These are phyloP conservation scores for Coelopa frigida DNA, from an alignment of 1,140 invertebrate genomes.

Conservation along the genomic window DNA sequence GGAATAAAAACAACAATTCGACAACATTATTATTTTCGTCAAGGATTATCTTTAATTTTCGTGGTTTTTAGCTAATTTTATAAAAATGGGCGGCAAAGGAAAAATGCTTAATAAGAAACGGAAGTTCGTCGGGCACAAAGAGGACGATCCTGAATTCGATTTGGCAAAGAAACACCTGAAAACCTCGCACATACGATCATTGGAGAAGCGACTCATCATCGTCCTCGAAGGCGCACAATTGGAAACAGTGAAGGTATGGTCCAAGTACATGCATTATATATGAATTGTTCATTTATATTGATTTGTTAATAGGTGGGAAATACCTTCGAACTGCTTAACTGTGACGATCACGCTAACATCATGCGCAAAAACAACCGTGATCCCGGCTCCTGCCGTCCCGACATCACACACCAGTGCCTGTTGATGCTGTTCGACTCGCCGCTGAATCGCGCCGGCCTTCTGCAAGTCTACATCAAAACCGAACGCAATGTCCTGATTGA, in stretches of 20 bases:
- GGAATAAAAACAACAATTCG: no score
- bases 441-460: constrained; percentile 79
- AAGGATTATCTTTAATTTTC: no score
- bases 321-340: constrained; percentile 86
- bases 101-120: constrained; percentile 32
- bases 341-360: constrained; percentile 83
- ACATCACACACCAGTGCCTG: constrained; percentile 92
- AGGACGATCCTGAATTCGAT: constrained; percentile 40
- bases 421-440: constrained; percentile 96
- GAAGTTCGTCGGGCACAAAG: constrained; percentile 29
- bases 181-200: constrained; percentile 29
- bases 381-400: constrained; percentile 78
- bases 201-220: constrained; percentile 87
- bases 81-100: constrained; percentile 29
- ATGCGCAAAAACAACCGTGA: constrained; percentile 80
- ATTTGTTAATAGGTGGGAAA: constrained; percentile 62
- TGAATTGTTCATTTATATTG: constrained; percentile 5
- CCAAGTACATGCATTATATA: not conserved
- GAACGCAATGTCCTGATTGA: constrained; percentile 97
- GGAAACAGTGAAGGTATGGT: constrained; percentile 86
- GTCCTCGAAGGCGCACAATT: constrained; percentile 90
- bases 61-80: no score
- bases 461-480: constrained; percentile 93
- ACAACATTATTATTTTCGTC: no score
- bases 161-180: constrained; percentile 39